A percentile compares a stretch with the other conserved stretches of the same genome.
Conservation (phyloP, 2,113 vertebrate genomes). For the Leptocoma aspasia region DNA sequence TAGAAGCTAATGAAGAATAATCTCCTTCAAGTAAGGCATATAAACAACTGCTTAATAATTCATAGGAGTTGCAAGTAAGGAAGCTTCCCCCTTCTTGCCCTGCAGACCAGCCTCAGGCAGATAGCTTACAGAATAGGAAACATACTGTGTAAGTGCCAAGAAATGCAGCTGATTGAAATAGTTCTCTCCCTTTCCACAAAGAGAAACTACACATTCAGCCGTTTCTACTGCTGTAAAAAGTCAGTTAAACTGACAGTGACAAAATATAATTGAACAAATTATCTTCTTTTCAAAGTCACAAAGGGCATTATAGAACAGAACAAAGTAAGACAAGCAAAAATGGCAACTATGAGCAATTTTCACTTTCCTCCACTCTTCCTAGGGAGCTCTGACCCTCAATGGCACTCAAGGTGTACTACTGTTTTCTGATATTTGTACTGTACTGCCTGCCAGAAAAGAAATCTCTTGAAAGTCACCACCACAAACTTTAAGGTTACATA, state of each 20-base stretch:
- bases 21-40: not conserved
- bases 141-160: not conserved
- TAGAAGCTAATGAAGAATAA: not conserved
- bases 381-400: not conserved
- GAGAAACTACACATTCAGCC: not conserved
- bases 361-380: not conserved
- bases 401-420: not conserved
- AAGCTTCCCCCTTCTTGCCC: not conserved
- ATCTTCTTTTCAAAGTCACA: not conserved
- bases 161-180: not conserved
- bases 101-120: conserved; percentile 8
- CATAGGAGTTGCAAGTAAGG: not conserved
- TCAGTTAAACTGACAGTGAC: not conserved
- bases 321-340: not conserved
- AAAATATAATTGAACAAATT: not conserved
- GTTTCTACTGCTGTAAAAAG: not conserved
- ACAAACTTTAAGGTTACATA: not conserved
- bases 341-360: not conserved
- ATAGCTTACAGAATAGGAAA: not conserved
- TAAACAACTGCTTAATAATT: not conserved
- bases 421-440: not conserved
- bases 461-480: not conserved
- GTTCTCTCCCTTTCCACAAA: not conserved
- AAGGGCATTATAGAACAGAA: not conserved
- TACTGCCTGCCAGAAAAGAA: not conserved